Evolutionary conservation across 1,140 invertebrate species (phyloP).

Genomic region (Druon quercuslanigerum): DNA sequence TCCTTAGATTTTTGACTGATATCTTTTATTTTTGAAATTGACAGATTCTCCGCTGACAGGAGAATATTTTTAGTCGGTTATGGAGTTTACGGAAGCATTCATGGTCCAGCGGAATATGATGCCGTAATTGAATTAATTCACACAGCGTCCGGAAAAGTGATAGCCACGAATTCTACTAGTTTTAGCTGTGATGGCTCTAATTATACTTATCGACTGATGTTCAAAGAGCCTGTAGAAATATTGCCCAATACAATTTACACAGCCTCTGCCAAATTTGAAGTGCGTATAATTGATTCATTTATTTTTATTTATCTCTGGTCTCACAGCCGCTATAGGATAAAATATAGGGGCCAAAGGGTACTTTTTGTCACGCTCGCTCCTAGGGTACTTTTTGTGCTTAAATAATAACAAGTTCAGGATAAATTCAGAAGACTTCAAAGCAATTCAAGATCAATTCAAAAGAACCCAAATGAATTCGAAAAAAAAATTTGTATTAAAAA

Average conservation of each 20-base stretch:
- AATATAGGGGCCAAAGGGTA: too few species aligned
- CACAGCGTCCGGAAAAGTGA: conserved; percentile 84
- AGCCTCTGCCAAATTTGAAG: conserved; percentile 88
- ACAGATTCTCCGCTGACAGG: conserved; percentile 88
- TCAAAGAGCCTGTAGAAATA: conserved; percentile 92
- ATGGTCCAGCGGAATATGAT: conserved; percentile 88
- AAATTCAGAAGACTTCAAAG: too few species aligned
- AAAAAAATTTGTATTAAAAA: too few species aligned
- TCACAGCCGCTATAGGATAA: too few species aligned
- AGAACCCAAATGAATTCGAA: too few species aligned
- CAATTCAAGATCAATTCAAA: too few species aligned
- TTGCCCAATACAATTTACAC: conserved; percentile 88
- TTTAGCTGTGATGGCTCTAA: conserved; percentile 90
- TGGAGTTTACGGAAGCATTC: conserved; percentile 91
- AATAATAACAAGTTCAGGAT: too few species aligned
- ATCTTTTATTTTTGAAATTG: conserved; percentile 43
- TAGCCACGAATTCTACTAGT: conserved; percentile 85
- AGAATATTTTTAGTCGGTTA: conserved; percentile 92
- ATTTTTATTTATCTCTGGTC: too few species aligned
- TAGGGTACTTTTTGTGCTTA: too few species aligned
- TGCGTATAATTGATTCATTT: conserved; percentile 61
- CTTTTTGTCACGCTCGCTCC: too few species aligned
- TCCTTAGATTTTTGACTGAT: neutral
- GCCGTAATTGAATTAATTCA: conserved; percentile 88
- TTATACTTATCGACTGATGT: conserved; percentile 90